These are phyloP conservation scores for Hypomecis punctinalis DNA, from an alignment of 2,888 invertebrate genomes.

Conservation along the genomic window DNA sequence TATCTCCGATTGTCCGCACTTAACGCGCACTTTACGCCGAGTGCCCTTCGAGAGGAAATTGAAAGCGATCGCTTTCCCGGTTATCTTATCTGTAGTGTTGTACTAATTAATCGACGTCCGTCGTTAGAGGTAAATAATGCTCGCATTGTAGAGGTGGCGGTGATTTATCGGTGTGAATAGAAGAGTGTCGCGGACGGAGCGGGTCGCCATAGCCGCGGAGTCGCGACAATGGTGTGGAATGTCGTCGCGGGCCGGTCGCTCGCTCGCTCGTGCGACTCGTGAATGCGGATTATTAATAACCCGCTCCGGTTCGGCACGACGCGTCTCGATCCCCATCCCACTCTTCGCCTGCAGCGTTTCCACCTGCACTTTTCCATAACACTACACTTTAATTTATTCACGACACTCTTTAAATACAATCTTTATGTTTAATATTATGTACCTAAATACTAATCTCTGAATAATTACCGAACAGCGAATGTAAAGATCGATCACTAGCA, in stretches of 20 bases:
- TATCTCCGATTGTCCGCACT: constrained; percentile 85
- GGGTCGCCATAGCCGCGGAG: constrained; percentile 43
- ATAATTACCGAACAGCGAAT: constrained; percentile 48
- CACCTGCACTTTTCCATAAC: constrained; percentile 70
- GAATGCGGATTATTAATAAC: constrained; percentile 84
- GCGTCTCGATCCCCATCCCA: constrained; percentile 62
- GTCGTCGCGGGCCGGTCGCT: constrained; percentile 77
- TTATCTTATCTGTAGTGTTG: constrained; percentile 83
- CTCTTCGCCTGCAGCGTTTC: constrained; percentile 71
- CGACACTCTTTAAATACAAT: constrained; percentile 65
- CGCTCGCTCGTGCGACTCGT: constrained; percentile 77
- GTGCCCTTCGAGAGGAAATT: constrained; percentile 84
- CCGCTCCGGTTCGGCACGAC: constrained; percentile 66
- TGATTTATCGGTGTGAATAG: constrained; percentile 83
- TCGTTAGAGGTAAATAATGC: constrained; percentile 81
- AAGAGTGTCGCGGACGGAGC: constrained; percentile 83
- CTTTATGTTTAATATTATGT: constrained; percentile 41
- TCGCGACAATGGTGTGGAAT: constrained; percentile 80
- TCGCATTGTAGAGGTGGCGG: constrained; percentile 72
- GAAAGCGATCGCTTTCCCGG: constrained; percentile 83
- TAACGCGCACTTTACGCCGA: constrained; percentile 84
- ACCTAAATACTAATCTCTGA: constrained; percentile 39
- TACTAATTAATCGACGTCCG: constrained; percentile 84
- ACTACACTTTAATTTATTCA: constrained; percentile 69
- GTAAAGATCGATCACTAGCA: constrained; percentile 61